Percentiles rank a stretch among this genome's conserved stretches.
Evolutionary conservation across 2,888 invertebrate genomes (phyloP).

Genomic region (Criorhina ranunculi): DNA sequence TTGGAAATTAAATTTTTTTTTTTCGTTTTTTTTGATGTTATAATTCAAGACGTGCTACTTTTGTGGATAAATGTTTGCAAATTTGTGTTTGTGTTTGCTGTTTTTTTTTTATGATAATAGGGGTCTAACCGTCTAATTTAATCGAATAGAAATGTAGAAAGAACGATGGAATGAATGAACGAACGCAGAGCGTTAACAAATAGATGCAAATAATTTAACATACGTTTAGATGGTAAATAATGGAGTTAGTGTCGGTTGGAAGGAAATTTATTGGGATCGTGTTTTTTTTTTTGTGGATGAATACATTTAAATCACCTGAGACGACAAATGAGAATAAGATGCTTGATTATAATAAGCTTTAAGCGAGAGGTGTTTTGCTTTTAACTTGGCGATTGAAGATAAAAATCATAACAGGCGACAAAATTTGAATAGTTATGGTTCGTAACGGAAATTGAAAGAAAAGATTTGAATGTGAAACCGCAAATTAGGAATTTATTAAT

Average conservation of each 20-base stretch:
- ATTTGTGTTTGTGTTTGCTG: slow-evolving; percentile 1
- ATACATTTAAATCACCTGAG: background rate
- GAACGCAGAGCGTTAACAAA: slow-evolving; percentile 27
- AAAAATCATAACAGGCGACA: background rate
- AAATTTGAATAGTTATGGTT: background rate
- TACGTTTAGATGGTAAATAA: slow-evolving; percentile 22
- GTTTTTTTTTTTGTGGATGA: background rate
- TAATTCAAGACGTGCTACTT: slow-evolving; percentile 57
- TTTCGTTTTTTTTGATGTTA: slow-evolving; percentile 23
- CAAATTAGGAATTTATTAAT: no score
- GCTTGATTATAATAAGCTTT: slow-evolving; percentile 7
- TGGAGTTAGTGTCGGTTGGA: slow-evolving; percentile 27
- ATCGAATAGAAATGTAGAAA: slow-evolving; percentile 39
- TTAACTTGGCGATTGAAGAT: background rate
- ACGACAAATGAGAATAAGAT: slow-evolving; percentile 4
- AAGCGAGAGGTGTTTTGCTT: no score
- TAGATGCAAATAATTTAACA: slow-evolving; percentile 19
- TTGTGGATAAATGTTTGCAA: slow-evolving; percentile 31
- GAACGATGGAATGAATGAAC: no score
- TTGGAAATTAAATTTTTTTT: no score
- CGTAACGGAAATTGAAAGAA: no score
- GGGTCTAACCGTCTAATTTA: slow-evolving; percentile 26
- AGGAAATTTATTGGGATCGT: slow-evolving; percentile 24
- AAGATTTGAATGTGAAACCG: no score
- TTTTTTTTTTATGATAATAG: slow-evolving; percentile 39